Percentiles rank a stretch among this genome's conserved stretches.
These are phyloP conservation scores for Notamacropus eugenii DNA, from an alignment of 2,797 vertebrate genomes.

Conservation along the genomic window DNA sequence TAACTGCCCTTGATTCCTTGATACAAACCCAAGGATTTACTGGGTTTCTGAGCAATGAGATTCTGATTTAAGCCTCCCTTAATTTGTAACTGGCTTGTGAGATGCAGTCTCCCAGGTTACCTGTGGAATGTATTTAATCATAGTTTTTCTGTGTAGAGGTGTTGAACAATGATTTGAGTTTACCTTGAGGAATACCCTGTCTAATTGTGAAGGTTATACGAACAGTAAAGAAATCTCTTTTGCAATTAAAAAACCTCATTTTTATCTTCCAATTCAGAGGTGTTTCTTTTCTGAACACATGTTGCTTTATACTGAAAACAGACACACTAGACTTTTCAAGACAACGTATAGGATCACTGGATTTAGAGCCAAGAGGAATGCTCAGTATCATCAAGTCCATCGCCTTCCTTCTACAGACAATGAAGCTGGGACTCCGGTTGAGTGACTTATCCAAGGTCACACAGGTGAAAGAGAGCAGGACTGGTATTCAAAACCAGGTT, in stretches of 20 bases:
- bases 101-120: slow-evolving; percentile 33
- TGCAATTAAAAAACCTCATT: slow-evolving; percentile 62
- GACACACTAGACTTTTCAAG: slow-evolving; percentile 66
- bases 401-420: background rate
- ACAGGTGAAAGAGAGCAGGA: background rate
- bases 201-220: slow-evolving; percentile 57
- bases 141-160: slow-evolving; percentile 43
- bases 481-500: background rate
- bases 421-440: background rate
- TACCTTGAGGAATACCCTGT: slow-evolving; percentile 56
- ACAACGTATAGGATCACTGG: slow-evolving; percentile 7
- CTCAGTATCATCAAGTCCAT: background rate
- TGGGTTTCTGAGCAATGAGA: slow-evolving; percentile 20
- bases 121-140: slow-evolving; percentile 36
- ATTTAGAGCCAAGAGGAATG: background rate
- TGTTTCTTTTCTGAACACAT: slow-evolving; percentile 58
- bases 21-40: background rate
- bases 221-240: slow-evolving; percentile 47
- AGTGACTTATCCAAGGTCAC: background rate
- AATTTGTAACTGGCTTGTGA: slow-evolving; percentile 49
- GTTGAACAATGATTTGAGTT: slow-evolving; percentile 53
- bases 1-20: slow-evolving; percentile 32
- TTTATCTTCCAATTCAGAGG: slow-evolving; percentile 60
- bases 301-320: slow-evolving; percentile 55
- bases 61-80: slow-evolving; percentile 26